Conservation (phyloP, 1,140 invertebrate species). For the Drosophila nikananu region DNA sequence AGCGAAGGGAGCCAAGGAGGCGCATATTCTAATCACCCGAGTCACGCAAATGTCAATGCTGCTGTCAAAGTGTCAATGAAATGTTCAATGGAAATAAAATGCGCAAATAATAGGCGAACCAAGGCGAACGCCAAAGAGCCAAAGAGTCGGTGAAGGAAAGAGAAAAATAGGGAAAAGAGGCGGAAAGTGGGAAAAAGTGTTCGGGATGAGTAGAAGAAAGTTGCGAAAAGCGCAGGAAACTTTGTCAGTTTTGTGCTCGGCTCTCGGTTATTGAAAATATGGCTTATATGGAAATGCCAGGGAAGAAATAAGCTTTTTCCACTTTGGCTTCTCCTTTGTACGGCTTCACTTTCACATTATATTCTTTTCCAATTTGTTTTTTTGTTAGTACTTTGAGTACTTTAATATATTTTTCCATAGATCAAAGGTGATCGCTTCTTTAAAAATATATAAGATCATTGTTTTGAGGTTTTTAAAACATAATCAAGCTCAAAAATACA, state of each 20-base stretch:
- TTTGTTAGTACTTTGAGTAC: neutral
- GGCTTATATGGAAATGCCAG: constrained; percentile 74
- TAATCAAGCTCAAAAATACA: neutral
- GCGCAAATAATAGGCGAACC: constrained; percentile 52
- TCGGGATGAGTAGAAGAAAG: constrained; percentile 31
- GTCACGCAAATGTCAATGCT: constrained; percentile 80
- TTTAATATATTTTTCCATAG: neutral
- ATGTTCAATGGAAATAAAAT: constrained; percentile 82
- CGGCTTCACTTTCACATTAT: constrained; percentile 9
- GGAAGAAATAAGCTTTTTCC: constrained; percentile 35
- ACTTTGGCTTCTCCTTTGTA: neutral
- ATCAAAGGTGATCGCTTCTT: neutral
- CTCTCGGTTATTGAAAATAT: constrained; percentile 74
- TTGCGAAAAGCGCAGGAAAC: constrained; percentile 53
- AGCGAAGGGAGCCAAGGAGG: constrained; percentile 30
- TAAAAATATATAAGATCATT: neutral
- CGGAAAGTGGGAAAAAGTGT: constrained; percentile 8
- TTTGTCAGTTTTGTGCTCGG: constrained; percentile 47
- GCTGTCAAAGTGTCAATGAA: constrained; percentile 80
- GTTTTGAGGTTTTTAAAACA: neutral
- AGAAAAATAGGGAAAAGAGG: neutral
- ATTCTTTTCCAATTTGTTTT: constrained; percentile 3
- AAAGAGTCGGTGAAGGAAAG: constrained; percentile 2
- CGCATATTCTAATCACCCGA: constrained; percentile 79
- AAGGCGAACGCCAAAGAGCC: constrained; percentile 26